Evolutionary conservation across 1,140 invertebrate species (phyloP).

Genomic region (Linepithema humile): DNA sequence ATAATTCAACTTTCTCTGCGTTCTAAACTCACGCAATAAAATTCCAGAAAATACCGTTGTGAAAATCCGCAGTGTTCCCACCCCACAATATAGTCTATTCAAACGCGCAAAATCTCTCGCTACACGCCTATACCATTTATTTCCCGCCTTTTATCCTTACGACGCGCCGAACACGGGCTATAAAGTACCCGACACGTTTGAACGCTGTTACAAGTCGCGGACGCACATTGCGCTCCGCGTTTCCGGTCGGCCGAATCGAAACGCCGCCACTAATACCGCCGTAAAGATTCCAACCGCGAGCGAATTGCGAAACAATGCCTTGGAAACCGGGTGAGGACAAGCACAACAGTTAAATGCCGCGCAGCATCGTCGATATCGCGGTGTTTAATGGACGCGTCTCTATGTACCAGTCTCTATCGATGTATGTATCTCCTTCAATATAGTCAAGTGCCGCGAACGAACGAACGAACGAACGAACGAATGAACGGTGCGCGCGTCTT

Average conservation of each 20-base stretch:
- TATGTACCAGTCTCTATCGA: neutral
- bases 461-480: neutral
- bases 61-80: neutral
- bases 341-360: constrained; percentile 8
- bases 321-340: neutral
- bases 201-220: constrained; percentile 28
- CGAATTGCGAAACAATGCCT: constrained; percentile 39
- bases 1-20: constrained; percentile 7
- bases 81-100: constrained; percentile 18
- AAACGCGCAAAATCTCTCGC: constrained; percentile 7
- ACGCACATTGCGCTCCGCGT: neutral
- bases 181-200: constrained; percentile 34
- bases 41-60: constrained; percentile 9
- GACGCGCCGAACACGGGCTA: constrained; percentile 25
- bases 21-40: neutral
- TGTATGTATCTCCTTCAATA: neutral
- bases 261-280: constrained; percentile 12
- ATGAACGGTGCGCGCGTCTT: neutral
- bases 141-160: constrained; percentile 31
- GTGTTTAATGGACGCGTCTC: constrained; percentile 39
- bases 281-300: constrained; percentile 43
- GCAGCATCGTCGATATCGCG: constrained; percentile 23
- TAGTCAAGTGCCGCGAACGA: neutral
- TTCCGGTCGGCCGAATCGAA: constrained; percentile 21
- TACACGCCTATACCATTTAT: neutral